Evolutionary conservation across 2,797 vertebrate genomes (phyloP), one percentile per base, ranked within the genome.

Genomic region (Argentina silus): DNA sequence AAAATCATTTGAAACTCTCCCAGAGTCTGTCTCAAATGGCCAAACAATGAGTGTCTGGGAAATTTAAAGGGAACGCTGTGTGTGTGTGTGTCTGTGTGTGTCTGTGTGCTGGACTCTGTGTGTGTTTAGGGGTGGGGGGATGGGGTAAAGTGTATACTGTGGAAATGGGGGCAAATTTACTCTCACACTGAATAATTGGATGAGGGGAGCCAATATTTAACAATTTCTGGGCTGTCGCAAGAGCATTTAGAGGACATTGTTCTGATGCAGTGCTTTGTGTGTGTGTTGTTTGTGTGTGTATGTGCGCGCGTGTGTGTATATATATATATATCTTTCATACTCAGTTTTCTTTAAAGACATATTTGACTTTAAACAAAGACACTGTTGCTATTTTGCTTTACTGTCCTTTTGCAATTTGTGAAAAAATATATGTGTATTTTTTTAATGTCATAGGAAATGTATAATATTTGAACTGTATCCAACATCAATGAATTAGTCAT

Each of bases 1-100:
- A 93, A 93, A 95, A 94, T 93, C 87, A 92, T 93, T 86, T 85
- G 76, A 92, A 93, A 91, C 86, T 92, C 90, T 93, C 91, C 89
- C 87, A 90, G 91, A 93, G 90, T 91, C 88, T 83, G 89, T 85
- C 89, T 90, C 78, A 85, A 91, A 91, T 78, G 83, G 72, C 81
- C 78, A 81, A 90, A 92, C 90, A 92, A 91, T 89, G 90, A 88
- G 78, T 81, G 91, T 91, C 93, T 93, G 93, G 92, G 91, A 93
- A 90, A 89, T 85, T 85, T 81, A 77, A 89, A 87, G 84, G 80
- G 89, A 90, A 74, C 73, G 67, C 72, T 76, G 72, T 67, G 72
- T 50, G 59, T 17, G 65, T 60, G 51, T 60, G 53, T 47, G 59
- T 51, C 19, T 74, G 43, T 19, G 59, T 60, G 23, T 42, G 23